Evolutionary conservation across 1,140 invertebrate species (phyloP), one percentile per base, ranked within the genome.

Genomic region (Anoplolepis gracilipes): DNA sequence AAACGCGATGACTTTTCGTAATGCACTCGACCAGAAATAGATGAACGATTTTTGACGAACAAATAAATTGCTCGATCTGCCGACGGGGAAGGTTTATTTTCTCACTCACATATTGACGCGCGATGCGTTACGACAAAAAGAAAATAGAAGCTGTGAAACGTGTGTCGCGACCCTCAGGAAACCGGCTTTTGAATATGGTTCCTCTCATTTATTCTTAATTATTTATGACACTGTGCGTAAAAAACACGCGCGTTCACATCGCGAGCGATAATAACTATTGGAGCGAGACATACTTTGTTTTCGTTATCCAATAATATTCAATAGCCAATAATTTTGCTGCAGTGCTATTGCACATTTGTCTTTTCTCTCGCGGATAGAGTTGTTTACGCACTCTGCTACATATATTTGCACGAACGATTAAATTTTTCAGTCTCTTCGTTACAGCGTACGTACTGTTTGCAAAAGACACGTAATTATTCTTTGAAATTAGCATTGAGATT

Each of bases 31-130:
- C 1, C 75, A 79, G 33, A 81, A 86, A 85, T 78, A 25, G 76
- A 79, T 22, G 64, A 85, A 39, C 53, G 46, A 87, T 87, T 86
- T 86, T 87, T 84, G 69, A 88, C 62, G 30, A 67, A 42, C 70
- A 84, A 87, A 87, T 88, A 88, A 88, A 87, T 88, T 73, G 53
- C n/a, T 46, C 30, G 57, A 33, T n/a, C 49, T 57, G 79, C 72
- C 82, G 85, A 87, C 73, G 30, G 19, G 13, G 46, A 28, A 65
- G 69, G 87, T 85, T 88, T 87, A 76, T 88, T 88, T 88, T 77
- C 53, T 33, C 87, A 70, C 73, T 57, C 53, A 13, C 42, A 19
- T 73, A 73, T 70, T 64, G 62, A 36, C 25, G 30, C 22, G 16
- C n/a, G 33, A 42, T 16, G 25, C 11, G 28, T 78, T 65, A 65